Evolutionary conservation across 1,140 invertebrate genomes (phyloP).

Genomic region (Anagrus nilaparvatae): DNA sequence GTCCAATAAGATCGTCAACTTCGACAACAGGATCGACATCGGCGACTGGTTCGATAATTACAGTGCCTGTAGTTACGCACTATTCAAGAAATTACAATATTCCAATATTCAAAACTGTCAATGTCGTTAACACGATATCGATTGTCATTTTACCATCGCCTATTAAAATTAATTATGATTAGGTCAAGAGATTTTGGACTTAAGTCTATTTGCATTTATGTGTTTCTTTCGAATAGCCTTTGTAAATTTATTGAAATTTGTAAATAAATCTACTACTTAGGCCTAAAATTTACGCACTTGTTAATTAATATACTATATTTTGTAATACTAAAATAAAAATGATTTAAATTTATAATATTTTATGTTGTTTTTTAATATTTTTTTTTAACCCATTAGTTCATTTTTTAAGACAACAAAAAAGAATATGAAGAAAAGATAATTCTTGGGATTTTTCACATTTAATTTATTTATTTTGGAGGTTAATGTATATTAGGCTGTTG

Average conservation of each 20-base stretch:
- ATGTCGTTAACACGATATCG: slow-evolving; percentile 30
- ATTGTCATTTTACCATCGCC: slow-evolving; percentile 35
- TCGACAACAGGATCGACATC: slow-evolving; percentile 25
- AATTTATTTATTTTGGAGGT: too few species aligned
- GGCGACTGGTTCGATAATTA: slow-evolving; percentile 18
- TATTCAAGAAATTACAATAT: slow-evolving; percentile 33
- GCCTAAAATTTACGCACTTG: not conserved
- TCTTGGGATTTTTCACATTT: too few species aligned
- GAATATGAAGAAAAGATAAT: too few species aligned
- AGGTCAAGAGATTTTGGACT: too few species aligned
- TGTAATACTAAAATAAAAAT: not conserved
- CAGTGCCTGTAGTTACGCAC: slow-evolving; percentile 25
- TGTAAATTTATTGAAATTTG: too few species aligned
- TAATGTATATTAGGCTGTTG: too few species aligned
- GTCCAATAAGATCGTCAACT: slow-evolving; percentile 27
- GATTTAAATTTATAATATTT: not conserved
- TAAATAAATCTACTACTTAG: not conserved
- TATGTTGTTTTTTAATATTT: too few species aligned
- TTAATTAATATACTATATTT: not conserved
- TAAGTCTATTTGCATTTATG: too few species aligned
- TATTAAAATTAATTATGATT: slow-evolving; percentile 25
- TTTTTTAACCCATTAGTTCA: too few species aligned
- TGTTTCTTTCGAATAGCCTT: too few species aligned
- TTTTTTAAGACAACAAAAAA: too few species aligned
- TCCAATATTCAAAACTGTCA: slow-evolving; percentile 34